Evolutionary conservation across 2,888 invertebrate species (phyloP).

Genomic region (Lasioglossum villosulum): DNA sequence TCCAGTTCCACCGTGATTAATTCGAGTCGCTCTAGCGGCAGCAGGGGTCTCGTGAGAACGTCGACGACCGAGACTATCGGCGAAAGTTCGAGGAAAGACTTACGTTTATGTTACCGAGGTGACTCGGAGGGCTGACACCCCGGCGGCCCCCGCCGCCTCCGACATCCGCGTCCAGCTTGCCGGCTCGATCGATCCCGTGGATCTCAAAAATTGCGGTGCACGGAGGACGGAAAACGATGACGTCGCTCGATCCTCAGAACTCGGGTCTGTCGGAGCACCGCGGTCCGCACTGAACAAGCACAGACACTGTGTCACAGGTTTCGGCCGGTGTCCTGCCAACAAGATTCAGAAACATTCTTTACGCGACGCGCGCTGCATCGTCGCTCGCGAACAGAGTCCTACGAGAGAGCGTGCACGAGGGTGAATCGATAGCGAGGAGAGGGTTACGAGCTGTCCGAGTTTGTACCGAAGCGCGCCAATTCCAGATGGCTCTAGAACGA

Average conservation of each 20-base stretch:
- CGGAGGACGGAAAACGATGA: background rate
- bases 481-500: background rate
- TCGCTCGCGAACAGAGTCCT: background rate
- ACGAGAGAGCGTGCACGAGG: background rate
- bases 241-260: slow-evolving; percentile 29
- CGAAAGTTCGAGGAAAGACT: slow-evolving; percentile 60
- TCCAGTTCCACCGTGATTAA: background rate
- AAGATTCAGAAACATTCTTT: slow-evolving; percentile 44
- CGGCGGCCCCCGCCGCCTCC: slow-evolving; percentile 82
- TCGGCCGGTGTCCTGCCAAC: slow-evolving; percentile 6
- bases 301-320: slow-evolving; percentile 38
- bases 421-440: slow-evolving; percentile 27
- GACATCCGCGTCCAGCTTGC: slow-evolving; percentile 83
- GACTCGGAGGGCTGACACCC: slow-evolving; percentile 80
- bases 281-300: slow-evolving; percentile 24
- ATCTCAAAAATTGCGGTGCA: slow-evolving; percentile 37
- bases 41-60: background rate
- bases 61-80: background rate
- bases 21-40: background rate
- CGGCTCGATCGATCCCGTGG: slow-evolving; percentile 58
- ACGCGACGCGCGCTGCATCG: slow-evolving; percentile 16
- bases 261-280: slow-evolving; percentile 25
- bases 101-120: slow-evolving; percentile 82
- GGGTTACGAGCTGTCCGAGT: background rate
- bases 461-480: background rate